phyloP scores from a whole-genome alignment of 2,113 vertebrate genomes.

The Poecile atricapillus region DNA sequence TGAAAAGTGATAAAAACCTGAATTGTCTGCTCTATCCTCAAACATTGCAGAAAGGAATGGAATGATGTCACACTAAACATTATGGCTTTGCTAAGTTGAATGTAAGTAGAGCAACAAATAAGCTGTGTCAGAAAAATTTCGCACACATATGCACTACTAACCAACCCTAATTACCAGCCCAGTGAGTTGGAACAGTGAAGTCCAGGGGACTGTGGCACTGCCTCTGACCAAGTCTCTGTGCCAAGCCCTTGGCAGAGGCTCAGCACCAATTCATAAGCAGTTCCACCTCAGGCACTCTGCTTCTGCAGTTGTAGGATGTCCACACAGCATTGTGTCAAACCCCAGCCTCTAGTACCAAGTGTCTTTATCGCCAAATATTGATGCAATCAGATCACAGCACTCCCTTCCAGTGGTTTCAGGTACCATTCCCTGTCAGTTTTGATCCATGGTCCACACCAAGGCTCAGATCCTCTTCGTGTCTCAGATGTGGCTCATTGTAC shows the following conservation, averaged over 20 bases:
- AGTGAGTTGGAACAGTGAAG: background rate
- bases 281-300: background rate
- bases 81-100: background rate
- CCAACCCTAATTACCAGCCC: background rate
- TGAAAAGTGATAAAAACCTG: background rate
- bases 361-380: background rate
- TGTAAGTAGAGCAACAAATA: background rate
- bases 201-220: background rate
- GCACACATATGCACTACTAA: fast-evolving
- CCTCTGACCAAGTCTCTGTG: background rate
- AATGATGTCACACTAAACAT: background rate
- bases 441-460: background rate
- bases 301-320: background rate
- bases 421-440: background rate
- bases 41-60: background rate
- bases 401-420: background rate
- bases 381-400: background rate
- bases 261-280: background rate
- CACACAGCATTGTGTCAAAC: background rate
- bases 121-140: background rate
- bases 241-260: background rate
- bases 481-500: background rate
- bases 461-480: background rate
- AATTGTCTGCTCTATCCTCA: background rate
- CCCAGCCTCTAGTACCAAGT: background rate